phyloP scores from a whole-genome alignment of 1,140 invertebrate species.

The Anastrepha obliqua region DNA sequence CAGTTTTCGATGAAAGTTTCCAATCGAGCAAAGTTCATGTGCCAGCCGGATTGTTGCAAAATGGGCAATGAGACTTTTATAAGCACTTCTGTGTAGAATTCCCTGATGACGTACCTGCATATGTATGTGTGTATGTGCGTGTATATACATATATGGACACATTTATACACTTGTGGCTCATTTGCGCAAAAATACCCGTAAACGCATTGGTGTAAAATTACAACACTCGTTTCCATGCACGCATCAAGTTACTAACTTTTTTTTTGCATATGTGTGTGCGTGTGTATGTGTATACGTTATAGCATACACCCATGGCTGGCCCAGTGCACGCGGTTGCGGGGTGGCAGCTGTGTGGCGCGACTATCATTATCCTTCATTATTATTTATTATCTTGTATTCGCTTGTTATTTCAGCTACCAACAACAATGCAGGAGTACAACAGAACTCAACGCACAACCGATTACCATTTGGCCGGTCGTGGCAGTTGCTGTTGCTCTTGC shows the following conservation, averaged over 20 bases:
- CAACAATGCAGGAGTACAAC: neutral
- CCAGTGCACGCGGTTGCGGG: neutral
- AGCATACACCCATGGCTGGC: neutral
- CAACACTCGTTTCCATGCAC: neutral
- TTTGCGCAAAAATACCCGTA: neutral
- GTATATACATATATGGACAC: neutral
- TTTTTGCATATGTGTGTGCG: too few relatives aligned
- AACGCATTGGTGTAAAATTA: neutral
- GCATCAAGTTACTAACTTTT: too few relatives aligned
- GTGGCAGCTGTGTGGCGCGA: neutral
- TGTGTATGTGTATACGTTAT: neutral
- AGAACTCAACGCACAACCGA: neutral
- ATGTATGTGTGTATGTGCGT: too few relatives aligned
- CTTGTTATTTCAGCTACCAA: conserved; percentile 45
- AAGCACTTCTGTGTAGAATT: too few relatives aligned
- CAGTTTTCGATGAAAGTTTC: too few relatives aligned
- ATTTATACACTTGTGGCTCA: neutral
- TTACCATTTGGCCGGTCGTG: neutral
- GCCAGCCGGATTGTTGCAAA: too few relatives aligned
- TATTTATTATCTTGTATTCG: conserved; percentile 67
- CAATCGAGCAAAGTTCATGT: too few relatives aligned
- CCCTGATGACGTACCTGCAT: too few relatives aligned
- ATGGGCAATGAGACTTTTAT: too few relatives aligned
- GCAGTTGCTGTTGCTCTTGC: neutral
- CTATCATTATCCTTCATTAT: conserved; percentile 73